phyloP scores from a whole-genome alignment of 2,113 vertebrate genomes.

The Herpetotheres cachinnans region DNA sequence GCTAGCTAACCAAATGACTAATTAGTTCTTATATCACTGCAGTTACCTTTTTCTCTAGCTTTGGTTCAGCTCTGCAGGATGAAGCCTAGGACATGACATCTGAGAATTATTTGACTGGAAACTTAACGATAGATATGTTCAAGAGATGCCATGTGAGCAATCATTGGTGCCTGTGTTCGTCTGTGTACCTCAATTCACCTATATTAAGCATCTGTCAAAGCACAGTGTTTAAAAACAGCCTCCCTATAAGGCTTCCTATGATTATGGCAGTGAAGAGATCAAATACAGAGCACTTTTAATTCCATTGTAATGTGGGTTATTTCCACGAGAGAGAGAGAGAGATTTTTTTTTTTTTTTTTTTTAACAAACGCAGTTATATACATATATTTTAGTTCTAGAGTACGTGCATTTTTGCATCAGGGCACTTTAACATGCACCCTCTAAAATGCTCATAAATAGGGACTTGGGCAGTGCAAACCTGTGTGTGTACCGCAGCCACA shows the following conservation, averaged over 20 bases:
- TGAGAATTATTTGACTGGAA: conserved; percentile 1
- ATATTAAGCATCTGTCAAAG: background rate
- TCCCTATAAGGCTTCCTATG: background rate
- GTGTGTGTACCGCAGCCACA: background rate
- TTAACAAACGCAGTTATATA: background rate
- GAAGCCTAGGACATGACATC: background rate
- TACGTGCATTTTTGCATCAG: background rate
- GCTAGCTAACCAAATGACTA: conserved; percentile 18
- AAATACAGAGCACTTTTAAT: background rate
- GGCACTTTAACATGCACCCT: background rate
- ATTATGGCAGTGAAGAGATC: background rate
- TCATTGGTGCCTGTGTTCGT: background rate
- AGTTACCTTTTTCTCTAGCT: background rate
- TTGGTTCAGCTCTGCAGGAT: background rate
- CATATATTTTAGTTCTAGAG: background rate
- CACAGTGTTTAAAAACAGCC: background rate
- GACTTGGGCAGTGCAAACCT: background rate
- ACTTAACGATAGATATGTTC: background rate
- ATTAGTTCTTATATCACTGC: background rate
- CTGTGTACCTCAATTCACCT: background rate
- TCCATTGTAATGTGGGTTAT: background rate
- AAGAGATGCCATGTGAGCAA: background rate
- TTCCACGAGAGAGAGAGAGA: no score
- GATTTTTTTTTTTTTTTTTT: background rate
- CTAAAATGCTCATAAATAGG: background rate